Evolutionary conservation across 2,797 vertebrate genomes (phyloP).

Genomic region (Periophthalmus magnuspinnatus): DNA sequence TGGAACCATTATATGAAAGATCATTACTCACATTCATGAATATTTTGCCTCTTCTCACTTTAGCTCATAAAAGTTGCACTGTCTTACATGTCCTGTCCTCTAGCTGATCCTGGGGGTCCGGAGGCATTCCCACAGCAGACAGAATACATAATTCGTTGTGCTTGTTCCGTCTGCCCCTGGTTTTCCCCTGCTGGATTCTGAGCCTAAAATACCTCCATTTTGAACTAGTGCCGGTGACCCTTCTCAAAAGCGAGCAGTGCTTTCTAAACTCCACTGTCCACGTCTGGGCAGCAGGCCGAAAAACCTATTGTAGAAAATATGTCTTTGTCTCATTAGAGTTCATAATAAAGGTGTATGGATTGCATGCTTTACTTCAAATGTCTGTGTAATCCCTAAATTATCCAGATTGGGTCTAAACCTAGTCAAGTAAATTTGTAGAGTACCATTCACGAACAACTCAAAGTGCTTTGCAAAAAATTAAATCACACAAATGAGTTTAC

Average conservation of each 20-base stretch:
- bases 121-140: conserved; percentile 10
- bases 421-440: too few relatives aligned
- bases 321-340: neutral
- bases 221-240: conserved; percentile 1
- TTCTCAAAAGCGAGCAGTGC: neutral
- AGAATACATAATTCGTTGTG: neutral
- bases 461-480: too few relatives aligned
- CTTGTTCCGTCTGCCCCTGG: conserved; percentile 9
- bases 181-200: conserved; percentile 4
- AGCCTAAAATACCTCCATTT: conserved; percentile 9
- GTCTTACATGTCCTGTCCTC: conserved; percentile 8
- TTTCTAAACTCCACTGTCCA: neutral
- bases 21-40: conserved; percentile 1
- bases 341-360: too few relatives aligned
- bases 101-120: conserved; percentile 6
- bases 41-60: neutral
- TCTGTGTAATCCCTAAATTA: too few relatives aligned
- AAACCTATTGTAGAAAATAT: neutral
- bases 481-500: too few relatives aligned
- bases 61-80: neutral
- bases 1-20: neutral
- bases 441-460: too few relatives aligned
- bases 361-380: too few relatives aligned
- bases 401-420: too few relatives aligned
- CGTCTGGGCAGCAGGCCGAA: neutral